Evolutionary conservation across 2,113 vertebrate species (phyloP).

Genomic region (Bagarius yarrelli): DNA sequence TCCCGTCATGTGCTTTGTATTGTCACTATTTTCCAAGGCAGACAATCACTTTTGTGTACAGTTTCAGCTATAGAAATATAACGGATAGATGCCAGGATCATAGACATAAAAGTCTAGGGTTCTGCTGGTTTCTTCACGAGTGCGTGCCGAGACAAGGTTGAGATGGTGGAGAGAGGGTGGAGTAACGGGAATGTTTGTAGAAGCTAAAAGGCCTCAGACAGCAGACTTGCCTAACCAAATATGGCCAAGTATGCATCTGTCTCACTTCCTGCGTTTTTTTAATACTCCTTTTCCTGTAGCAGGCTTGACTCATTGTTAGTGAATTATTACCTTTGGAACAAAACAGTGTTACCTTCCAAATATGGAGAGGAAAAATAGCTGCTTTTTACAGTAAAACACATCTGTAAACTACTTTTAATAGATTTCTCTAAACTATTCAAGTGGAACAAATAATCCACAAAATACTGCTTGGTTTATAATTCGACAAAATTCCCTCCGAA

Average conservation of each 20-base stretch:
- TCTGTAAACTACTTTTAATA: neutral
- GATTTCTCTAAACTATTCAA: too few relatives aligned
- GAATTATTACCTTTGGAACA: constrained; percentile 4
- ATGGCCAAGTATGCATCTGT: constrained; percentile 46
- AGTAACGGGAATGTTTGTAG: neutral
- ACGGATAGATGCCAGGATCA: too few relatives aligned
- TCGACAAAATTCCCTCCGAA: too few relatives aligned
- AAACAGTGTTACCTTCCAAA: neutral
- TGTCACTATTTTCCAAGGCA: too few relatives aligned
- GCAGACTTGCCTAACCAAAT: constrained; percentile 57
- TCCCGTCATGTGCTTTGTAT: too few relatives aligned
- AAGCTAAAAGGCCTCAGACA: neutral
- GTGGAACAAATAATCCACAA: too few relatives aligned
- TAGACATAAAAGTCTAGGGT: neutral
- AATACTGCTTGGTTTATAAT: too few relatives aligned
- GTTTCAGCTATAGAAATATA: too few relatives aligned
- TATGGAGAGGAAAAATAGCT: neutral
- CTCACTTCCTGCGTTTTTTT: constrained; percentile 1
- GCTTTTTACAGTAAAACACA: neutral
- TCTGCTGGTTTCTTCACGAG: neutral
- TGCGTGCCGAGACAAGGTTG: neutral
- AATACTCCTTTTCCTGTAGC: constrained; percentile 23
- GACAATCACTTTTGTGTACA: too few relatives aligned
- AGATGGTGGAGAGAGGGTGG: neutral
- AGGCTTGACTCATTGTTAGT: constrained; percentile 3